phyloP scores from a whole-genome alignment of 2,797 vertebrate species.

The Macropus fuliginosus region DNA sequence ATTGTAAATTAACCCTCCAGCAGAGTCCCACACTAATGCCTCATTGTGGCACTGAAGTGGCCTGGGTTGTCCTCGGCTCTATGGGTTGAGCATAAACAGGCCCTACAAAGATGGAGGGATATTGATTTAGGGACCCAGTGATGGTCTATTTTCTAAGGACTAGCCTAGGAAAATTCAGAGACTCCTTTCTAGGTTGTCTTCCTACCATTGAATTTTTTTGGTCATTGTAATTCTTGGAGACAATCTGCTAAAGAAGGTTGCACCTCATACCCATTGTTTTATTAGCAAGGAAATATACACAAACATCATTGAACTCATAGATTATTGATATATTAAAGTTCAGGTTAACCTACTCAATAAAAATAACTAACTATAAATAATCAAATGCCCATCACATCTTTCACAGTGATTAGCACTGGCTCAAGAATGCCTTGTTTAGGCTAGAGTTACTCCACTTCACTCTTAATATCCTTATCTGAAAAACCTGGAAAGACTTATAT shows the following conservation, averaged over 20 bases:
- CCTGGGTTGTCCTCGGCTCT: not conserved
- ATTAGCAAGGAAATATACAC: not conserved
- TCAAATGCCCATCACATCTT: not conserved
- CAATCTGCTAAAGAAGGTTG: not conserved
- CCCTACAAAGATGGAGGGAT: not conserved
- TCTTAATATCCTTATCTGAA: not conserved
- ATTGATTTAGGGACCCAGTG: not conserved
- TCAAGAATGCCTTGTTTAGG: no score
- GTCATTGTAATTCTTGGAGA: not conserved
- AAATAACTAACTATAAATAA: conserved; percentile 9
- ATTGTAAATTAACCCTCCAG: not conserved
- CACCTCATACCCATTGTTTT: not conserved
- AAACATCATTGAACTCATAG: not conserved
- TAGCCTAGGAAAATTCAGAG: not conserved
- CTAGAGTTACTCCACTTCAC: not conserved
- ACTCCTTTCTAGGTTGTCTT: not conserved
- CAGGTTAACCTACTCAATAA: conserved; percentile 19
- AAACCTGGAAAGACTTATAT: not conserved
- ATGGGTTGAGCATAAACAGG: not conserved
- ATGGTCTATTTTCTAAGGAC: not conserved
- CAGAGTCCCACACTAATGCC: not conserved
- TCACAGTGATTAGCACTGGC: not conserved
- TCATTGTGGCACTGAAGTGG: not conserved
- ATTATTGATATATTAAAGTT: not conserved
- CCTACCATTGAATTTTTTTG: not conserved